Evolutionary conservation across 2,113 vertebrate genomes (phyloP).

Genomic region (Ochotona princeps): DNA sequence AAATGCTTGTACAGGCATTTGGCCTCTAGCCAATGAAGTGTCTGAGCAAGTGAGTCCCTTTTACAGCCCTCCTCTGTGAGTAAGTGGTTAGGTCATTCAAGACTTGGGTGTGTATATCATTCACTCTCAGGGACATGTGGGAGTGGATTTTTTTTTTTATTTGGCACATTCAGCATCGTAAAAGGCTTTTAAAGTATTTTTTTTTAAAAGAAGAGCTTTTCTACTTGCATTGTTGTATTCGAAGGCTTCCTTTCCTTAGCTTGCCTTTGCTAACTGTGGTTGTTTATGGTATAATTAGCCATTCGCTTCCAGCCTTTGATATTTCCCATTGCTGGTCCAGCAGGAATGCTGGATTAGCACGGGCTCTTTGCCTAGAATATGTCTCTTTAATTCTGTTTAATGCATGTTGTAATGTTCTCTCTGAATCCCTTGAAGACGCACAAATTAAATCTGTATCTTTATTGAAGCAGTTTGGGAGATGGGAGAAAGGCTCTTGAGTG

Average conservation of each 20-base stretch:
- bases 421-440: constrained; percentile 5
- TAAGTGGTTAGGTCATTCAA: background rate
- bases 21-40: background rate
- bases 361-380: background rate
- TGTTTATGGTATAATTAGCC: background rate
- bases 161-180: background rate
- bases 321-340: background rate
- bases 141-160: background rate
- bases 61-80: background rate
- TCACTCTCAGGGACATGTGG: background rate
- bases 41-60: background rate
- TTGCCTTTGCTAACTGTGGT: background rate
- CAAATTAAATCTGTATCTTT: constrained; percentile 39
- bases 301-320: background rate
- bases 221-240: constrained; percentile 30
- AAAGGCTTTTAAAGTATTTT: constrained; percentile 9
- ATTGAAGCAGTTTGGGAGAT: constrained; percentile 15
- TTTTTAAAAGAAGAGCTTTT: background rate
- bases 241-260: background rate
- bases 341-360: background rate
- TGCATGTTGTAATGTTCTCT: background rate
- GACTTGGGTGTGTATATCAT: background rate
- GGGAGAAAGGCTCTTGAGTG: background rate
- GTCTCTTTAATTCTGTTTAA: constrained; percentile 42
- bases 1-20: constrained; percentile 40